Evolutionary conservation across 1,140 invertebrate species (phyloP).

Genomic region (Whitmania pigra): DNA sequence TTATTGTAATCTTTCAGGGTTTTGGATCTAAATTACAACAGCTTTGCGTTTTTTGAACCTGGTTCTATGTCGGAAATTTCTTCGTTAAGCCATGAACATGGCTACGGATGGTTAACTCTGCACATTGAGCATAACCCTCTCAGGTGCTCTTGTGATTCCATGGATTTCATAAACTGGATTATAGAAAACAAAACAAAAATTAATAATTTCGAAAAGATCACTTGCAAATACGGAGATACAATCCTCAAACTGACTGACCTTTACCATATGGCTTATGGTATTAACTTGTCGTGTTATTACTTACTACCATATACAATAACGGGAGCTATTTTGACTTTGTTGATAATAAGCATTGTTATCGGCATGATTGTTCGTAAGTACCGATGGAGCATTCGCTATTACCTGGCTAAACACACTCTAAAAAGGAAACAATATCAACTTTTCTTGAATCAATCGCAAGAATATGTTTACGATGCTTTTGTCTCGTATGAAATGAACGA

Average conservation of each 20-base stretch:
- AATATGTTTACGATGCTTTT: not conserved
- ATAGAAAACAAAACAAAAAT: not conserved
- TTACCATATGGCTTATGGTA: not conserved
- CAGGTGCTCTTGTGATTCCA: not conserved
- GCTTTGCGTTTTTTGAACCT: not conserved
- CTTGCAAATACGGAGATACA: not conserved
- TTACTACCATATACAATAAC: not conserved
- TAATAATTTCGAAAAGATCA: not conserved
- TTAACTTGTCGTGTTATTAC: not conserved
- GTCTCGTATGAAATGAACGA: constrained; percentile 3
- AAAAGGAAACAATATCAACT: not conserved
- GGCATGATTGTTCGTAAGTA: not conserved
- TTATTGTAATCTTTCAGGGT: not conserved
- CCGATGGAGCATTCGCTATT: not conserved
- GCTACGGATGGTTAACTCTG: not conserved
- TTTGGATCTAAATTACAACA: not conserved
- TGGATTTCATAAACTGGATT: not conserved
- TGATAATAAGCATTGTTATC: not conserved
- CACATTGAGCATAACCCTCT: not conserved
- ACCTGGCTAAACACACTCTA: not conserved
- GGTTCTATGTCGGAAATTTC: not conserved
- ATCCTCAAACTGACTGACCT: not conserved
- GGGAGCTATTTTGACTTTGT: not conserved
- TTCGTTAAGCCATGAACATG: not conserved
- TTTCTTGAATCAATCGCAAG: not conserved